Base-by-base conservation (phyloP, 2,888 invertebrate genomes). In the Drosophila paramelanica region DNA sequence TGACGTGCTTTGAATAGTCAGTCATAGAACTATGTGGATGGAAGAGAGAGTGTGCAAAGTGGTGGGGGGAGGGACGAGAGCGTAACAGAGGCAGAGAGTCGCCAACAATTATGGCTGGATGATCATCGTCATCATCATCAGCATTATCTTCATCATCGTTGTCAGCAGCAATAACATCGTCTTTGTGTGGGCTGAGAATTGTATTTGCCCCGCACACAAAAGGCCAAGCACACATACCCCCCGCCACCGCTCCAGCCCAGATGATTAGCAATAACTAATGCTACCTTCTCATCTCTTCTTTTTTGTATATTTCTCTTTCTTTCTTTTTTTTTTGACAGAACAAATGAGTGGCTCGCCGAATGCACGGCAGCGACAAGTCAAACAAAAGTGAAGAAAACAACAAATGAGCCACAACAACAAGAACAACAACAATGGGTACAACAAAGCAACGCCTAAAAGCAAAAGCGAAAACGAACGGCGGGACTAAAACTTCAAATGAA, bases 1-100 rank as follows among this genome's bases (percentile, higher is more conserved):
- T 87, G 85, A 81, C 81, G 85, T 84, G 85, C 88, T 81, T 87
- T 87, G 81, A 78, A 81, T 84, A 84, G 84, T 69, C 57, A 84
- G 84, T 69, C 57, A 45, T 33, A 49, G 69, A 41, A 45, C 20
- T 13, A 49, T 51, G 58, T 38, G 33, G 6, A 36, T 39, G 41
- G 25, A 7, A 8, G 10, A 14, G 38, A 41, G 23, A 20, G n/a
- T 23, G 23, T 23, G 23, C 8, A 14, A 20, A 49, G 13, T 11
- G 0, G 31, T 8, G 31, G 7, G 33, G 13, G 4, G 3, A 3
- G 36, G 4, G 36, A 17, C 17, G 17, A 13, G 14, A 33, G 55
- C 20, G 11, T 0, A 5, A 7, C 6, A 23, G n/a, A n/a, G n/a
- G 27, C 6, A 20, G 42, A n/a, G 47, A n/a, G 20, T 13, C n/a